phyloP scores from a whole-genome alignment of 1,140 invertebrate species.

The Drosophila setifemur region DNA sequence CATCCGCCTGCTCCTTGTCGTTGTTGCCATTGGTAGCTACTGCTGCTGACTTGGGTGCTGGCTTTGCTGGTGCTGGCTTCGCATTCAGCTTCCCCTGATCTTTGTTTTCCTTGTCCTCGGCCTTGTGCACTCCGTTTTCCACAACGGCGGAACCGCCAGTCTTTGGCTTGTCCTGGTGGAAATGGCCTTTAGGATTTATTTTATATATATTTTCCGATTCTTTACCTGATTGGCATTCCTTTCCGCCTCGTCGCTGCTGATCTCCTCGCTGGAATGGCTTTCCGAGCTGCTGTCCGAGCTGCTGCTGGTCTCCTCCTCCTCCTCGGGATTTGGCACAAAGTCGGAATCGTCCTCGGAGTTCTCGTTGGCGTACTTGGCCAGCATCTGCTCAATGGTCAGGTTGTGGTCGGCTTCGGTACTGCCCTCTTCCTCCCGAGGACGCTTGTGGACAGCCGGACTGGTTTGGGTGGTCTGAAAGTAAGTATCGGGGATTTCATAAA shows the following conservation, averaged over 20 bases:
- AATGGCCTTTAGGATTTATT: too few relatives aligned
- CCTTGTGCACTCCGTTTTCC: slow-evolving; percentile 40
- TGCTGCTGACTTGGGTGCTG: too few relatives aligned
- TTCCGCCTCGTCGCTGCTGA: slow-evolving; percentile 32
- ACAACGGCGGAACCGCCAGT: not conserved
- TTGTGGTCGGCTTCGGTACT: slow-evolving; percentile 32
- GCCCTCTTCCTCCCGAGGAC: slow-evolving; percentile 49
- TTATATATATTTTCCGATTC: not conserved
- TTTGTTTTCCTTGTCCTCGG: slow-evolving; percentile 2
- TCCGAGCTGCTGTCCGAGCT: slow-evolving; percentile 21
- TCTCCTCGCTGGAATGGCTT: slow-evolving; percentile 33
- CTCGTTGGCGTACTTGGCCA: slow-evolving; percentile 72
- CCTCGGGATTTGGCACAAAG: slow-evolving; percentile 61
- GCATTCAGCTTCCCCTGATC: slow-evolving; percentile 23
- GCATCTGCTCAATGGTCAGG: slow-evolving; percentile 61
- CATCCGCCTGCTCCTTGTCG: slow-evolving; percentile 50
- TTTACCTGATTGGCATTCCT: slow-evolving; percentile 19
- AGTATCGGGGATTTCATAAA: not conserved
- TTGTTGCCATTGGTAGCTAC: slow-evolving; percentile 16
- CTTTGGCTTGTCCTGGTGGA: slow-evolving; percentile 5
- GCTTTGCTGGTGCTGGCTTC: slow-evolving; percentile 20
- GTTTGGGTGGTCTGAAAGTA: slow-evolving; percentile 1
- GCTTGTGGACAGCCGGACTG: slow-evolving; percentile 39
- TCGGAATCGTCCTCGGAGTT: slow-evolving; percentile 76
- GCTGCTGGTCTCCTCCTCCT: slow-evolving; percentile 24